Base-by-base conservation (phyloP, 2,888 invertebrate species). In the Phania funesta region DNA sequence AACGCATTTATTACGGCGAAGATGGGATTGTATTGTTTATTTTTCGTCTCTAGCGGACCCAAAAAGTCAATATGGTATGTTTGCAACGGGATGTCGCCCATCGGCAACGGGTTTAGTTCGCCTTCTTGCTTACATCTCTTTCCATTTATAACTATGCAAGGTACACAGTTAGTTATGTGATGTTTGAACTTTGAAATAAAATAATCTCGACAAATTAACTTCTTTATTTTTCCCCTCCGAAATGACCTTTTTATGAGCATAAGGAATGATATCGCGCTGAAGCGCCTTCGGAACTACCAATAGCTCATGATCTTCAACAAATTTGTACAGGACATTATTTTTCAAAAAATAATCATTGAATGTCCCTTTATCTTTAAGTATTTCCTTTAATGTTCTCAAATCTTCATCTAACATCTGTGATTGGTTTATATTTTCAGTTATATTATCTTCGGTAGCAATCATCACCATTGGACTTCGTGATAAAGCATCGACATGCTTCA, bases 401-500 rank as follows among this genome's bases (percentile, higher is more conserved):
- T 85, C 65, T 29, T 80, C 65, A 9, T 71, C 78, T 22, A 73
- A 58, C 6, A 5, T 29, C 35, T 85, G 60, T 13, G 83, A 79
- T 29, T 62, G 32, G 0, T 46, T 29, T 20, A 83, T 56, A n/a
- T n/a, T n/a, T 58, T 48, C 71, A n/a, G 46, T 24, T 7, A n/a
- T 38, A 1, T 76, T 26, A 8, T 29, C 41, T 5, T 77, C 68
- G 20, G 73, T 38, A 1, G 22, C 16, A 8, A 79, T 70, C 6
- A 71, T 41, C 54, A 78, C 65, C 2, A 83, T 62, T 1, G 83
- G 82, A 24, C 83, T 46, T 83, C 85, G 11, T 71, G 83, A 70
- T 79, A 85, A 22, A 76, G 84, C 64, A 13, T 78, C 82, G 3
- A 82, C 82, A 29, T 82, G 78, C 22, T 46, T 44, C 70, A 82